Evolutionary conservation across 2,113 vertebrate genomes (phyloP).

Genomic region (Aplodontia rufa): DNA sequence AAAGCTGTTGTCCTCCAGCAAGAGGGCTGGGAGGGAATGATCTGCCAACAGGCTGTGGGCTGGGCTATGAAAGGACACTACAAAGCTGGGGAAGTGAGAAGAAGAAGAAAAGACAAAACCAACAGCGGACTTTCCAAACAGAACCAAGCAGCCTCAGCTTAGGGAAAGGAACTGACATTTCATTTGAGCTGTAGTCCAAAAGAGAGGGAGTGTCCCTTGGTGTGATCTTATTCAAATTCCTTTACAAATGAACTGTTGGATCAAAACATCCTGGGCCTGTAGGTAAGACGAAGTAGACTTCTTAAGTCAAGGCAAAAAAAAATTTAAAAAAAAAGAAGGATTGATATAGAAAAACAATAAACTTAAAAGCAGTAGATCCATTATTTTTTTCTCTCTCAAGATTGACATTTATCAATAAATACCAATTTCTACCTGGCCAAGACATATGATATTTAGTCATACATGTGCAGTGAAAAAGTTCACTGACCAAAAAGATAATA

Average conservation of each 20-base stretch:
- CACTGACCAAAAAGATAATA: conserved; percentile 55
- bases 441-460: conserved; percentile 54
- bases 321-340: not conserved
- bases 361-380: conserved; percentile 63
- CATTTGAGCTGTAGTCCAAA: not conserved
- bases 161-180: not conserved
- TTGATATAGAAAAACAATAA: conserved; percentile 66
- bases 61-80: not conserved
- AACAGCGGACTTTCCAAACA: not conserved
- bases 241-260: not conserved
- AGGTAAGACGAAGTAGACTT: not conserved
- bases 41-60: not conserved
- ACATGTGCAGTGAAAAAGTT: conserved; percentile 61
- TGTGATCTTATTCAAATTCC: not conserved
- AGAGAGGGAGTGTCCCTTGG: not conserved
- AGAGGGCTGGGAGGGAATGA: not conserved
- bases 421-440: conserved; percentile 56
- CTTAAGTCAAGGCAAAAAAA: not conserved
- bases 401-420: conserved; percentile 75
- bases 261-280: not conserved
- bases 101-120: not conserved
- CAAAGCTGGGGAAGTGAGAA: not conserved
- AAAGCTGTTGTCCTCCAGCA: not conserved
- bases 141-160: not conserved
- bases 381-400: conserved; percentile 52